Conservation (phyloP, 2,888 invertebrate genomes). For the Drosophila putrida region DNA sequence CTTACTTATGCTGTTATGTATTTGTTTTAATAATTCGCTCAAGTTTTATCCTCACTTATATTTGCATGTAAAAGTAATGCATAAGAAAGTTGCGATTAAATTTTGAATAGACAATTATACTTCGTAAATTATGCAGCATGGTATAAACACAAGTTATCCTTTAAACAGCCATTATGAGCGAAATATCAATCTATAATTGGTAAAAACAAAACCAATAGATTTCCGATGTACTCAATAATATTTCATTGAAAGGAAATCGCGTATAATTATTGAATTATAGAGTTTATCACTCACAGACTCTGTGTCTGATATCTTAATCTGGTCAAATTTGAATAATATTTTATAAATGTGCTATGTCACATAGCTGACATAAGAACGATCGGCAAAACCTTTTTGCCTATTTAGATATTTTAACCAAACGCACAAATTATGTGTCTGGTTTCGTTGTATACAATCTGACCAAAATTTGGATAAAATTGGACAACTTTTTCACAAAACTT, state of each 20-base stretch:
- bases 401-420: no score
- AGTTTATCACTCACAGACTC: no score
- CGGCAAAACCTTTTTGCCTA: no score
- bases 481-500: no score
- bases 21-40: slow-evolving; percentile 12
- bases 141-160: background rate
- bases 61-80: slow-evolving; percentile 3
- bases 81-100: slow-evolving; percentile 10
- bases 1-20: slow-evolving; percentile 5
- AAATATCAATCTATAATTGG: background rate
- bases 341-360: no score
- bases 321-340: no score
- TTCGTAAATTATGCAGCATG: slow-evolving; percentile 8
- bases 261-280: no score
- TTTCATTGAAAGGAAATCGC: background rate
- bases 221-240: background rate
- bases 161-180: background rate
- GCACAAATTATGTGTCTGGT: no score
- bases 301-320: no score
- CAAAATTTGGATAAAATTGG: no score
- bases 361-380: no score
- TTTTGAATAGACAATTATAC: slow-evolving; percentile 20
- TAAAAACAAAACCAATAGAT: background rate
- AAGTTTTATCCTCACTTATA: slow-evolving; percentile 12
- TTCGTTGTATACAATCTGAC: no score